phyloP scores from a whole-genome alignment of 2,113 vertebrate species.

The Atractosteus spatula region DNA sequence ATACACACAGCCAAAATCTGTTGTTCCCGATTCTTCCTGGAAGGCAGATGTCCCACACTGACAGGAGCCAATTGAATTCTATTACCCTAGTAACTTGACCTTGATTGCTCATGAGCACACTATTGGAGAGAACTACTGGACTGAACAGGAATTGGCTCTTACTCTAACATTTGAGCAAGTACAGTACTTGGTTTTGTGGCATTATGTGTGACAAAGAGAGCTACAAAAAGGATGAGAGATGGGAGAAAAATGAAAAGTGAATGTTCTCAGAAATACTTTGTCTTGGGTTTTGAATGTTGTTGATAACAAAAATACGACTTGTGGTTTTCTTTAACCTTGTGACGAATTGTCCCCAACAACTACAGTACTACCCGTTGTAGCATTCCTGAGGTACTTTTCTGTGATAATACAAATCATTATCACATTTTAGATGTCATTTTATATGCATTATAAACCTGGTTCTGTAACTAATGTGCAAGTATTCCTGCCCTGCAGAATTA shows the following conservation, averaged over 20 bases:
- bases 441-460: no score
- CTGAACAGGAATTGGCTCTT: neutral
- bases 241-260: slow-evolving; percentile 8
- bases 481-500: no score
- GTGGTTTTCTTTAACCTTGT: no score
- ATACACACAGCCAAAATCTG: neutral
- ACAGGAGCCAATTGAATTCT: slow-evolving; percentile 10
- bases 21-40: neutral
- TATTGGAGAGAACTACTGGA: neutral
- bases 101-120: neutral
- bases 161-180: neutral
- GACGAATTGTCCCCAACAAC: no score
- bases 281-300: neutral
- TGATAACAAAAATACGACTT: no score
- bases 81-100: neutral
- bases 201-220: slow-evolving; percentile 11
- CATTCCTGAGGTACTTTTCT: no score
- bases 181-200: slow-evolving; percentile 14
- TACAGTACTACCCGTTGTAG: no score
- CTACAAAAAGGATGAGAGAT: slow-evolving; percentile 11
- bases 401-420: no score
- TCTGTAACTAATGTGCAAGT: no score
- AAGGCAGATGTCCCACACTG: neutral
- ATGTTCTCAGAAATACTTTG: slow-evolving; percentile 3
- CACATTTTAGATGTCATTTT: no score